Evolutionary conservation across 2,113 vertebrate genomes (phyloP), one percentile per base, ranked within the genome.

Genomic region (Bufo gargarizans): DNA sequence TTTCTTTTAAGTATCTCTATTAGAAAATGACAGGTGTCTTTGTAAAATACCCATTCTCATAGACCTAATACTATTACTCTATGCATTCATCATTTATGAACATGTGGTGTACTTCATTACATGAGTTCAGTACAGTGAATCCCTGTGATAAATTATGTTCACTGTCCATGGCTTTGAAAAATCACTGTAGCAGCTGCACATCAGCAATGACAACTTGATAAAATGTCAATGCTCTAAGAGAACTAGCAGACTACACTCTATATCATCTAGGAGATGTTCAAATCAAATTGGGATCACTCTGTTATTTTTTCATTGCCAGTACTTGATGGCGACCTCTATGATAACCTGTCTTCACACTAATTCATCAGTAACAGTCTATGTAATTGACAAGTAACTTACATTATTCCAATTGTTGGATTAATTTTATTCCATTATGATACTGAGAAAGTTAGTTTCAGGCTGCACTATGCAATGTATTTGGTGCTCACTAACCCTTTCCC

Each of bases 51-150:
- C 49, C 19, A 22, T 78, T 78, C 77, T 78, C 77, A 22, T 22
- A 22, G 50, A 55, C 77, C n/a, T 56, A 53, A 56, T 11, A 56
- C 50, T 78, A 50, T 56, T 56, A 78, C 20, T 78, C 20, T 78
- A 61, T 17, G 22, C 56, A 61, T 81, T 81, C 33, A 81, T 61
- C 43, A 61, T 81, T 63, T 43, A 81, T 19, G 22, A 59, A 45
- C 56, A 81, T 81, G 63, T 61, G 56, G 56, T 63, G 56, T 0
- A 12, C 16, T 81, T 59, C 63, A 81, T 19, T 81, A 16, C 43
- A 81, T 61, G 79, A 61, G 78, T 80, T 59, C 56, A 80, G 79
- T 61, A 81, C 33, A 81, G 53, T 78, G 77, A 56, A 78, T 78
- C 50, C 77, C 77, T 80, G 53, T 80, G 55, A 80, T 80, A 59